Conservation (phyloP, 2,888 invertebrate species). For the Vesta saturnalis region DNA sequence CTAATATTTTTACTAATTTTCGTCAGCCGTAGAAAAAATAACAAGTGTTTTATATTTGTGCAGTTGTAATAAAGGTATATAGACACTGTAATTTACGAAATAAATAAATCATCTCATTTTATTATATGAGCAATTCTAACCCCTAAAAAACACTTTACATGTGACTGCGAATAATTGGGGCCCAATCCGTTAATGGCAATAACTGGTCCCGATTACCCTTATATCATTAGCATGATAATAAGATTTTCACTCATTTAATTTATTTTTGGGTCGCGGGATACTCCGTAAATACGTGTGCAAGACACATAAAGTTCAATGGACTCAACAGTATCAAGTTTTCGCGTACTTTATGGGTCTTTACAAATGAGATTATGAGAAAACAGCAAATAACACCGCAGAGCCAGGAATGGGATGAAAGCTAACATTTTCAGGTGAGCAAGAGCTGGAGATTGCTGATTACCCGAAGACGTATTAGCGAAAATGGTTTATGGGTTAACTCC, state of each 20-base stretch:
- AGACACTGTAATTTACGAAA: no score
- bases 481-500: neutral
- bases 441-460: neutral
- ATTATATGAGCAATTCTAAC: neutral
- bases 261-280: no score
- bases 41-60: neutral
- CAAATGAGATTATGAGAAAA: neutral
- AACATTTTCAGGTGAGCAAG: neutral
- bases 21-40: neutral
- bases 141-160: neutral
- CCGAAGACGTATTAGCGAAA: no score
- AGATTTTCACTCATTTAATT: no score
- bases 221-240: neutral
- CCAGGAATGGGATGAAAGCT: neutral
- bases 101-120: neutral
- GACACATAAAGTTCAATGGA: neutral
- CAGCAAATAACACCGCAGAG: no score
- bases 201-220: neutral
- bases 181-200: no score
- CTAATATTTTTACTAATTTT: neutral
- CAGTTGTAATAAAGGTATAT: neutral
- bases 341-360: neutral
- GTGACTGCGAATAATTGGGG: neutral
- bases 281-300: neutral
- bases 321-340: neutral